Conservation (phyloP, 2,888 invertebrate species). For the Scelioninae gen. 1 region DNA sequence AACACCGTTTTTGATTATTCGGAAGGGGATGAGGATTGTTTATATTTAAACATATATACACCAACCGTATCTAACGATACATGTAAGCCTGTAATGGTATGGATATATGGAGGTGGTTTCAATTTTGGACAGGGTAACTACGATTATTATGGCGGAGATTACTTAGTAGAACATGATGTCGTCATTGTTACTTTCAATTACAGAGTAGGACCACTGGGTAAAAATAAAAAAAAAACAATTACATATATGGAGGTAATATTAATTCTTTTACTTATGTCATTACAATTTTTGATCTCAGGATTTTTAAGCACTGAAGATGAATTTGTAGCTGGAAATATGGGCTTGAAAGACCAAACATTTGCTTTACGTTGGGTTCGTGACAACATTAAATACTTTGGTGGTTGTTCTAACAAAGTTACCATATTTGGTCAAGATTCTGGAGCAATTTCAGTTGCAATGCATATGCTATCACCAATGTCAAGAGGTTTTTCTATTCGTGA, state of each 20-base stretch:
- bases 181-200: conserved; percentile 79
- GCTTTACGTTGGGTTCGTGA: conserved; percentile 79
- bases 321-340: conserved; percentile 78
- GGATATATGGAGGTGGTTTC: conserved; percentile 78
- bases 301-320: conserved; percentile 78
- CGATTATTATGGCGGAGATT: conserved; percentile 77
- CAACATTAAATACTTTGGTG: conserved; percentile 80
- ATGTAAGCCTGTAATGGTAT: conserved; percentile 79
- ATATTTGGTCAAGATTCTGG: conserved; percentile 77
- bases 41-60: conserved; percentile 79
- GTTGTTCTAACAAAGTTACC: conserved; percentile 77
- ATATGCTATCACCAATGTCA: conserved; percentile 81
- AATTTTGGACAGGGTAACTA: conserved; percentile 75
- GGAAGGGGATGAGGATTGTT: conserved; percentile 79
- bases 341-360: conserved; percentile 80
- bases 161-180: conserved; percentile 78
- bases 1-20: conserved; percentile 74
- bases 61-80: conserved; percentile 75
- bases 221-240: background rate
- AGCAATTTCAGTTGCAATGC: conserved; percentile 76
- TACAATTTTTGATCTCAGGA: conserved; percentile 70
- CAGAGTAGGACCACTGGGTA: conserved; percentile 2
- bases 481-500: no score
- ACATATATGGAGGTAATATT: no score
- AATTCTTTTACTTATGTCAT: no score